Percentiles rank a stretch among this genome's conserved stretches.
Evolutionary conservation across 2,888 invertebrate genomes (phyloP).

Genomic region (Lasioglossum vierecki): DNA sequence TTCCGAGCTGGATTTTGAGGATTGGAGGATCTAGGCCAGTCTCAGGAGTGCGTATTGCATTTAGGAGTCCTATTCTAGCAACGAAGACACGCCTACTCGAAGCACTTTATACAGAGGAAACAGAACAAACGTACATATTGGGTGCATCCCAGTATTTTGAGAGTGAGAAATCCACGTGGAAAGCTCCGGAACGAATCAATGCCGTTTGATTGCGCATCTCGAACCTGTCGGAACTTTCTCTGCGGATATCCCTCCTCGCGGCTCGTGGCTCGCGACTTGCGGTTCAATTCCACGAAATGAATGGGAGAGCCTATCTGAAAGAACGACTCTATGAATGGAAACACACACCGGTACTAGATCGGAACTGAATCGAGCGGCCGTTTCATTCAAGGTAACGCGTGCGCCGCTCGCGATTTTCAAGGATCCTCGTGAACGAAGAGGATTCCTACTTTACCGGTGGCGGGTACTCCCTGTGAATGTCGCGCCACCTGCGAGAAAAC

Average conservation of each 20-base stretch:
- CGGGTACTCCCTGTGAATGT: constrained; percentile 16
- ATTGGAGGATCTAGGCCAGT: not conserved
- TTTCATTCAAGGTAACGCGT: constrained; percentile 25
- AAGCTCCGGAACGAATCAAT: not conserved
- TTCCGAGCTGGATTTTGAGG: not conserved
- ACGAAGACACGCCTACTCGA: not conserved
- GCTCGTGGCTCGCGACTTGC: not conserved
- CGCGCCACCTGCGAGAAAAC: constrained; percentile 53
- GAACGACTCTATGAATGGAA: constrained; percentile 22
- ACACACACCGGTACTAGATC: constrained; percentile 10
- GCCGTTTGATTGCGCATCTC: not conserved
- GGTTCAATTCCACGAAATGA: constrained; percentile 1
- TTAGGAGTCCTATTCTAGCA: too few relatives aligned
- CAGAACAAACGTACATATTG: not conserved
- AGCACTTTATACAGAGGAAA: not conserved
- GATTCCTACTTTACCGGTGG: constrained; percentile 68
- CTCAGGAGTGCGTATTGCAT: too few relatives aligned
- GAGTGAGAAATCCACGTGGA: not conserved
- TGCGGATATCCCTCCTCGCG: not conserved
- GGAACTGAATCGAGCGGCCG: constrained; percentile 1
- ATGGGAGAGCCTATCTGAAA: constrained; percentile 22
- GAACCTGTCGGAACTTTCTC: not conserved
- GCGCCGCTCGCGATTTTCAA: not conserved
- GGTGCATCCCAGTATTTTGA: not conserved
- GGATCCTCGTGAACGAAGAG: not conserved